These are phyloP conservation scores for Microcebus murinus DNA, from an alignment of 2,113 vertebrate genomes.

Conservation along the genomic window DNA sequence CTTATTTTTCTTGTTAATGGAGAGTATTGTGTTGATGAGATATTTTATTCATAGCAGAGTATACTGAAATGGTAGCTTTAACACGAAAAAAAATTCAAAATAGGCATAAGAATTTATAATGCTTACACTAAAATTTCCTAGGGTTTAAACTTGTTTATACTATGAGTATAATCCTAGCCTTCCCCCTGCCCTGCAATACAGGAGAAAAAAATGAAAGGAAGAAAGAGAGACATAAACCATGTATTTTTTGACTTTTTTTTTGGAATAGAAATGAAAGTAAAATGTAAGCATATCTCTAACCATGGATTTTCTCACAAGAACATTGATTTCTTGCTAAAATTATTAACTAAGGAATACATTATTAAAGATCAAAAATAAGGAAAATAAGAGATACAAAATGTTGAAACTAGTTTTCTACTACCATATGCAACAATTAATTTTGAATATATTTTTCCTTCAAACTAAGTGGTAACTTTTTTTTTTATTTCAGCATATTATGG, in stretches of 20 bases:
- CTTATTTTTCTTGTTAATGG: not conserved
- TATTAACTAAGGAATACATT: not conserved
- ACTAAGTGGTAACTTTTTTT: not conserved
- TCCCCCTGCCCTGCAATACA: rapidly evolving
- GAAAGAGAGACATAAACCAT: not conserved
- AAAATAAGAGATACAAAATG: not conserved
- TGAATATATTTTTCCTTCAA: not conserved
- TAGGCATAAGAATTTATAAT: not conserved
- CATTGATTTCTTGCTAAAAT: not conserved
- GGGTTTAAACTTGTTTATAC: not conserved
- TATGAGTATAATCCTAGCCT: not conserved
- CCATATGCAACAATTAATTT: not conserved
- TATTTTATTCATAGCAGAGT: not conserved
- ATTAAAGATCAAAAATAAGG: not conserved
- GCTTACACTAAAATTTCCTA: not conserved
- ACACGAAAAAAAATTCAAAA: not conserved
- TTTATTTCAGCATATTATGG: no score
- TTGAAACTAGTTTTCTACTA: not conserved
- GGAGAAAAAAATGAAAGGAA: not conserved
- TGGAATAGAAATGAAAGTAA: not conserved
- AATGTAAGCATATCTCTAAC: not conserved
- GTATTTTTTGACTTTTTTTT: not conserved
- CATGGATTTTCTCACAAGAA: not conserved
- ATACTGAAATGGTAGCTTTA: not conserved
- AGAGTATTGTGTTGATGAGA: not conserved